Base-by-base conservation (phyloP, 2,797 vertebrate species). In the Macroramphosus scolopax region DNA sequence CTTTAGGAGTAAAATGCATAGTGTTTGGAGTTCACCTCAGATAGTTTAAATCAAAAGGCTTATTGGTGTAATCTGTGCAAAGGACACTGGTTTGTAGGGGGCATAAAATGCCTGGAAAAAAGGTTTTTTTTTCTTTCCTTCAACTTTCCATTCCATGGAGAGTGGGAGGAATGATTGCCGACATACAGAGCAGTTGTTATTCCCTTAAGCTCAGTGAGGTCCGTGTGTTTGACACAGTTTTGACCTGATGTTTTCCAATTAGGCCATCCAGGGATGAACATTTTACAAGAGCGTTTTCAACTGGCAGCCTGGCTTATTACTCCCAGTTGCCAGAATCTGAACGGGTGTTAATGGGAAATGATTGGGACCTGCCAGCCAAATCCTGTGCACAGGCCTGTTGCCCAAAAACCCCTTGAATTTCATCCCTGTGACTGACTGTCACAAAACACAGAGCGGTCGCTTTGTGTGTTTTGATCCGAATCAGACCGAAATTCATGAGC, bases 181-280 rank as follows among this genome's bases (percentile, higher is more conserved):
- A 35, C 31, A 11, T 9, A 35, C 5, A 12, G n/a, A 24, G 29
- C 2, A 36, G 10, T 35, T 14, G 8, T 31, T 32, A 16, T 48
- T 64, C 12, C 17, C 6, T 61, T 54, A 40, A 28, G 12, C 48
- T 35, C 51, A 16, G 10, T 29, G 37, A 58, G 37, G 18, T 17
- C 5, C 12, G 12, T 48, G 44, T 51, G 31, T 58, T 52, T 59
- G 66, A 63, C 60, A 54, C 52, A 32, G 18, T 66, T 75, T 55
- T 70, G 53, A 72, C 55, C 52, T 57, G 40, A 60, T 67, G 51
- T 62, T 79, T 72, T 72, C 59, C 51, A 81, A 70, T 33, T 66
- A 55, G 81, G 75, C 78, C 66, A 66, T 49, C 33, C 48, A 42
- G 37, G 52, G 79, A 82, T 82, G 45, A 77, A 60, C 44, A 42